Evolutionary conservation across 2,888 invertebrate species (phyloP).

Genomic region (Mythimna impura): DNA sequence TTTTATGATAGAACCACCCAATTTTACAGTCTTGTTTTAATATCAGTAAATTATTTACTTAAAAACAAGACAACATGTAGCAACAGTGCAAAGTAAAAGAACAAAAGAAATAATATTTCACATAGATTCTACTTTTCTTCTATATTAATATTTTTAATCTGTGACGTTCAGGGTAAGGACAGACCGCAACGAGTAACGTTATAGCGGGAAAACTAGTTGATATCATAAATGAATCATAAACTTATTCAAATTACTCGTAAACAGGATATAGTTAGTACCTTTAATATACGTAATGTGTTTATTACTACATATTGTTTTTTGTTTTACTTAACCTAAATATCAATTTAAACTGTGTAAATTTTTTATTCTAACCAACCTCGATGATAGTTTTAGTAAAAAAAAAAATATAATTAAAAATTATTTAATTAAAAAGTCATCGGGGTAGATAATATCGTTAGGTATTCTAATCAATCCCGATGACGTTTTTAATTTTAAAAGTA

Average conservation of each 20-base stretch:
- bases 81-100: neutral
- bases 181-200: slow-evolving; percentile 27
- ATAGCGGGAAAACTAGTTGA: slow-evolving; percentile 29
- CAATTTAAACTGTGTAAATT: too few relatives aligned
- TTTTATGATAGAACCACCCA: too few relatives aligned
- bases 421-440: too few relatives aligned
- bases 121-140: slow-evolving; percentile 25
- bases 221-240: slow-evolving; percentile 24
- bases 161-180: slow-evolving; percentile 36
- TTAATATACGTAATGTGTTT: neutral
- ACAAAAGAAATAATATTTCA: neutral
- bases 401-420: too few relatives aligned
- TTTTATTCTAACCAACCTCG: too few relatives aligned
- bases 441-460: too few relatives aligned
- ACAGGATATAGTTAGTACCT: neutral
- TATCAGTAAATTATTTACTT: neutral
- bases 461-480: too few relatives aligned
- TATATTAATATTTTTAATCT: slow-evolving; percentile 21
- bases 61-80: neutral
- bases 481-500: too few relatives aligned
- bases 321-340: too few relatives aligned
- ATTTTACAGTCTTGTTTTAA: too few relatives aligned
- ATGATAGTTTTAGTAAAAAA: too few relatives aligned
- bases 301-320: neutral
- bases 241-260: slow-evolving; percentile 8